Base-by-base conservation (phyloP, 2,113 vertebrate species). In the Channa maculata region DNA sequence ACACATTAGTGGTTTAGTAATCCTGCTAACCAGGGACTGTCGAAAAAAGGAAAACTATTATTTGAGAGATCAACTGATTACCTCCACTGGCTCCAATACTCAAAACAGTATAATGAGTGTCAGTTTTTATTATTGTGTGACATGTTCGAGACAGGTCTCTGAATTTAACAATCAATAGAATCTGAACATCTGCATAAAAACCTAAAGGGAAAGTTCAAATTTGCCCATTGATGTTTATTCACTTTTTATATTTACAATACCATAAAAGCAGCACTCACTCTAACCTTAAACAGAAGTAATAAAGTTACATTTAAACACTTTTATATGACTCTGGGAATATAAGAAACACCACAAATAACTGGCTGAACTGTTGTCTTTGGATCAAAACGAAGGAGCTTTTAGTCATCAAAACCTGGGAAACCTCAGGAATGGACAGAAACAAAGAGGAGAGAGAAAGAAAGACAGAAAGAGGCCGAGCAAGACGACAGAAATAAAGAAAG, bases 291-390 rank as follows among this genome's bases (percentile, higher is more conserved):
- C 24, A 24, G 24, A 24, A 24, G 24, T 24, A 24, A 24, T 24
- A 24, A 24, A 24, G 24, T 24, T 24, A 24, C 24, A 24, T 24
- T 24, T 24, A 68, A 76, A 67, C 45, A 53, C 59, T 53, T 69
- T 65, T 0, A 0, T 53, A 41, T 51, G 65, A 58, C 63, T 60
- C 38, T 51, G 76, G 71, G 14, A 79, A 75, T 75, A 61, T 7
- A 37, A 74, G 34, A 63, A 54, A 81, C 50, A 15, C 9, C 60
- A 63, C 45, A 71, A 84, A 72, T 76, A 84, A 84, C 64, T 49
- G 67, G 33, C 65, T 79, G 65, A 72, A 74, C 84, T 84, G 80
- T 86, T 68, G 59, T 71, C 68, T 83, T 86, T 90, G 86, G 79
- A 89, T 75, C 33, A 6, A 44, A 71, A 65, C 78, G 75, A 83